Percentiles rank a stretch among this genome's conserved stretches.
Conservation (phyloP, 2,888 invertebrate species). For the Ceramica pisi region DNA sequence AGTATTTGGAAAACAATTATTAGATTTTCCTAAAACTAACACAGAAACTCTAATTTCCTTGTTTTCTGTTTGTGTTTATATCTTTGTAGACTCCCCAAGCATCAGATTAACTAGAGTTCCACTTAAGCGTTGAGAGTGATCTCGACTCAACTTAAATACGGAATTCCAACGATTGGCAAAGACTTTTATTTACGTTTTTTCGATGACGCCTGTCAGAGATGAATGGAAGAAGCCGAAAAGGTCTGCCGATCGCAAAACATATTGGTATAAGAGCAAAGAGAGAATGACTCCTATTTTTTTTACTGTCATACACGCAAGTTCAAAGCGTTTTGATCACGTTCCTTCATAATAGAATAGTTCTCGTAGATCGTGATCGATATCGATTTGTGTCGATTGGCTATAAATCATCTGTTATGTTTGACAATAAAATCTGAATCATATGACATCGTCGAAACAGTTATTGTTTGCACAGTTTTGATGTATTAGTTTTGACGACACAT, state of each 20-base stretch:
- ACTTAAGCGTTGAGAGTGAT: conserved; percentile 28
- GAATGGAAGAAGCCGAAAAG: background rate
- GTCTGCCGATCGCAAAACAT: background rate
- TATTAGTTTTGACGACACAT: conserved; percentile 39
- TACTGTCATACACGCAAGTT: background rate
- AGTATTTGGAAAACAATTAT: background rate
- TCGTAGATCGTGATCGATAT: background rate
- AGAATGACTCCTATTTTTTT: background rate
- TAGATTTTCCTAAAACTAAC: background rate
- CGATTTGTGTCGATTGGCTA: conserved; percentile 32
- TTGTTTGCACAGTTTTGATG: conserved; percentile 30
- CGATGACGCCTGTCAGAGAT: background rate
- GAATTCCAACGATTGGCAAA: background rate
- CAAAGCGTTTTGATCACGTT: background rate
- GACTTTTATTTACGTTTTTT: background rate
- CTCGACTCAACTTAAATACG: background rate
- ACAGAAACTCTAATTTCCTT: background rate
- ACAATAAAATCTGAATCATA: conserved; percentile 41
- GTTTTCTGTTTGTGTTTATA: background rate
- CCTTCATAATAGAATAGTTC: background rate
- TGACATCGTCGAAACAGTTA: conserved; percentile 30
- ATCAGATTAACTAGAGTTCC: background rate
- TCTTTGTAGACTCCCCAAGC: background rate
- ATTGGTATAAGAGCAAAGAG: background rate
- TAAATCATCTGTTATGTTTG: conserved; percentile 28